Base-by-base conservation (phyloP, 1,140 invertebrate species). In the Tetranychus cinnabarinus region DNA sequence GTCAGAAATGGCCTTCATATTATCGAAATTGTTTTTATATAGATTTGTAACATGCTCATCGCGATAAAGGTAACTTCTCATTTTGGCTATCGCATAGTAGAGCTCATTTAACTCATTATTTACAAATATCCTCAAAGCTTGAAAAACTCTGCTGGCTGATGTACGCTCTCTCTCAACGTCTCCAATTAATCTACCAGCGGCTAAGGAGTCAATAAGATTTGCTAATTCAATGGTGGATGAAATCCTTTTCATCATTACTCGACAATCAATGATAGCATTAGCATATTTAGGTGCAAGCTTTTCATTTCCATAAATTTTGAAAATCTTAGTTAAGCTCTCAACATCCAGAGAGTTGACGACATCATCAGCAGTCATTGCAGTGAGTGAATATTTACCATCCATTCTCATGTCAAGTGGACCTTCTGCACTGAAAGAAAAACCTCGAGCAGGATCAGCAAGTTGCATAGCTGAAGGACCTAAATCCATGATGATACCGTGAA, bases 31-130 rank as follows among this genome's bases (percentile, higher is more conserved):
- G 3, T 31, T 15, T 3, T 57, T 47, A 36, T 33, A 45, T 5
- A 52, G 6, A n/a, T 52, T 13, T 15, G 23, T 56, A 1, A 39
- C 34, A 52, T 46, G 3, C 2, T 15, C 23, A 15, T 57, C 54
- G 50, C 58, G 13, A 37, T 23, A 33, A 33, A 97, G 75, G 69
- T 83, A 85, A 64, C 79, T 76, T 56, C 82, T 76, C 1, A 88
- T 84, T 65, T 90, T 67, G 45, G 85, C 69, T 68, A 96, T 80
- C 2, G 79, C 91, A 73, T 87, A 86, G 75, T 93, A 88, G 4
- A 96, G 79, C 77, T 97, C 90, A 73, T 97, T 97, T 1, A 97
- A 72, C 75, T 97, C 91, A 73, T 97, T 87, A 71, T 97, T 97
- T 0, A 97, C 86, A 75, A 96, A 93, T 65, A 96, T 95, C 66